Conservation (phyloP, 2,888 invertebrate species). For the Galerucella nymphaeae region DNA sequence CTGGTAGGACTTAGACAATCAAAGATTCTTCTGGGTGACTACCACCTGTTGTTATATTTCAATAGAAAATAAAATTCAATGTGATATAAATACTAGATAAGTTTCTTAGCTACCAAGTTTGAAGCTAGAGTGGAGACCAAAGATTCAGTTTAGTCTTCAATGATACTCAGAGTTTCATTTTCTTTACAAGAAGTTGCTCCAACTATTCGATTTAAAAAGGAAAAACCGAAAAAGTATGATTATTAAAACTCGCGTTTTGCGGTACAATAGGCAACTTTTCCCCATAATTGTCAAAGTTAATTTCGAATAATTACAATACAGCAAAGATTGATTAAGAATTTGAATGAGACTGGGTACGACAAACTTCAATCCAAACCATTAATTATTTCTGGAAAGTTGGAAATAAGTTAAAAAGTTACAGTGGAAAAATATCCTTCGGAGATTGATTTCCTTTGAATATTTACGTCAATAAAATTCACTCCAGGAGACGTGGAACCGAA, state of each 20-base stretch:
- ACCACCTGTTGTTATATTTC: too few species aligned
- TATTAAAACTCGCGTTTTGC: conserved; percentile 36
- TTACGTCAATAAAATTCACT: conserved; percentile 40
- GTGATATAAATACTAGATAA: too few species aligned
- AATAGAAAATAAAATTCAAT: too few species aligned
- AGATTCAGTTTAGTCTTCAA: too few species aligned
- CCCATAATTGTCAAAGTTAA: conserved; percentile 45
- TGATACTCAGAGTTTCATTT: not conserved
- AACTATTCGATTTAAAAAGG: conserved; percentile 20
- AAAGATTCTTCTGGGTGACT: too few species aligned
- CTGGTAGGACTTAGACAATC: too few species aligned
- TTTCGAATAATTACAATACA: conserved; percentile 44
- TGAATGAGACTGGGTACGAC: conserved; percentile 41
- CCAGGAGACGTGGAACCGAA: conserved; percentile 35
- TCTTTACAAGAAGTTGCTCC: not conserved
- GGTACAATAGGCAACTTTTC: conserved; percentile 39
- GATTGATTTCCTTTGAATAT: conserved; percentile 46
- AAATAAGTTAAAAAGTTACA: conserved; percentile 42
- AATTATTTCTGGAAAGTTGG: conserved; percentile 44
- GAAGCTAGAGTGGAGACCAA: too few species aligned
- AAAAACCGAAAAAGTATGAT: conserved; percentile 21
- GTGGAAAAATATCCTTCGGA: conserved; percentile 40
- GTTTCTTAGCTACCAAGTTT: too few species aligned
- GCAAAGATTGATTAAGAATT: conserved; percentile 49
- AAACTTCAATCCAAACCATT: conserved; percentile 41